Base-by-base conservation (phyloP, 2,888 invertebrate genomes). In the Apamea epomidion region DNA sequence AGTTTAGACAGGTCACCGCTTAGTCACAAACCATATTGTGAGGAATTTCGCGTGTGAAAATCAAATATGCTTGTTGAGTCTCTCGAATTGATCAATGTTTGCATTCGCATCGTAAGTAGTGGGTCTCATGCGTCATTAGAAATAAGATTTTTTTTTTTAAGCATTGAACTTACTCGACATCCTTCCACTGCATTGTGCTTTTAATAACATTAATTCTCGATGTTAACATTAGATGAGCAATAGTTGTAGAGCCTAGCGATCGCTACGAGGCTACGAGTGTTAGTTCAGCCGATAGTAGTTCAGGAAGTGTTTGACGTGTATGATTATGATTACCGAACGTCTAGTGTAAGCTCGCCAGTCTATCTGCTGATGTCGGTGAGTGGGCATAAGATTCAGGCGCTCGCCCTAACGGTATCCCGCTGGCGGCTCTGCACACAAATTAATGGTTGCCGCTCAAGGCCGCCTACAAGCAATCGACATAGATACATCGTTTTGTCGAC, bases 381-480 rank as follows among this genome's bases (percentile, higher is more conserved):
- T 92, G 93, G 92, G 91, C 92, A 91, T 91, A 88, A 95, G 94
- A 95, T 95, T 95, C 95, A 94, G 94, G 92, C 94, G 93, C 93
- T 93, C 92, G 91, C 92, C 90, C 90, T 97, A 97, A 96, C 97
- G 96, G 96, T 94, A 96, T 91, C 89, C 89, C 92, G 93, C 92
- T 90, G 94, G 92, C 94, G 94, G 95, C 94, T 95, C 92, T 94
- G 96, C 96, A 96, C 96, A 96, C 96, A 96, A 96, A 97, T 96
- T 96, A 96, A 96, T 96, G 94, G 94, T 93, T 93, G 94, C 92
- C 93, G 95, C 94, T 97, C 97, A 96, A 96, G 96, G 97, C 96
- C 96, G 96, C 96, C 96, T 96, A 95, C 95, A 94, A 95, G 94
- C 95, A 95, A 95, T 96, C 96, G 96, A 96, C 96, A 96, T 96